Evolutionary conservation across 2,113 vertebrate species (phyloP), one percentile per base, ranked within the genome.

Genomic region (Sphyrna mokarran): DNA sequence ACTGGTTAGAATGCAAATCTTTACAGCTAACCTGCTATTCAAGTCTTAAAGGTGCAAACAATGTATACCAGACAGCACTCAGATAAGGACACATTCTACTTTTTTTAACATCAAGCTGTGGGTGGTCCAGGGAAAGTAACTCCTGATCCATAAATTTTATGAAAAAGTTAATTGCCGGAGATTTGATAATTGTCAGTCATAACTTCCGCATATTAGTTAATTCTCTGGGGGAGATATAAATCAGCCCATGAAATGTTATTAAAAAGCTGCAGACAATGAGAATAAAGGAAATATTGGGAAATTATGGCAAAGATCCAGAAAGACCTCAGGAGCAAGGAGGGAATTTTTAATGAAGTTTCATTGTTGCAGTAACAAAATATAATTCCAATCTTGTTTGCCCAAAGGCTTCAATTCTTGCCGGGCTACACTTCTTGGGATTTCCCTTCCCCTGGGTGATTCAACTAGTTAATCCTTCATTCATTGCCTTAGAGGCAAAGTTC

Each of bases 161-260:
- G 61, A 63, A 66, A 37, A n/a, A 66, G 61, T 93, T 93, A 93
- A 93, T 93, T 93, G 89, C 61, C 89, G 63, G 89, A 93, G 89
- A 93, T 93, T 68, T 66, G 89, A 37, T 93, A 66, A 93, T 66
- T 93, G 89, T 93, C n/a, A 66, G 61, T 68, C 14, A 14, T 22
- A 63, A 20, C 89, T 93, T 93, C 89, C 61, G 63, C 7, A 22
- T 93, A 68, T 93, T 66, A 93, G 16, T 40, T 93, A 68, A 93
- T 93, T 63, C n/a, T 66, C 33, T 8, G 89, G 58, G n/a, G n/a
- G 58, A 37, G 33, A 22, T 8, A 40, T 29, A 29, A 8, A 43
- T 16, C 29, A 54, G 61, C 37, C 29, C 89, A 93, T 61, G 89
- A 93, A 93, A 61, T 37, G 63, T 7, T 83, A 83, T 22, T 93